Base-by-base conservation (phyloP, 2,797 vertebrate genomes). In the Onychomys leucogaster region DNA sequence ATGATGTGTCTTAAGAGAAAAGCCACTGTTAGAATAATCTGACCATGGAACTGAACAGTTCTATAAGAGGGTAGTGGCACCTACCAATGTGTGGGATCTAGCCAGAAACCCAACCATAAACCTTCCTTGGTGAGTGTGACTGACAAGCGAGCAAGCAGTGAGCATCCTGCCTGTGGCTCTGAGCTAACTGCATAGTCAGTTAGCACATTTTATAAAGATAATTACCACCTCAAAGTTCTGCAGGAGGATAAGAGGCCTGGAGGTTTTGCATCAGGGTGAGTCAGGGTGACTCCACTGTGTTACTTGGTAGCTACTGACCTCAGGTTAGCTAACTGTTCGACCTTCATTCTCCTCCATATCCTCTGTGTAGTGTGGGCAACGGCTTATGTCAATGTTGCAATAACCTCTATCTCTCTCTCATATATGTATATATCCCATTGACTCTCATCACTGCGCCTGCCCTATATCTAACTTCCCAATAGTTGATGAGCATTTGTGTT, bases 1-100 rank as follows among this genome's bases (percentile, higher is more conserved):
- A 78, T n/a, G 13, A 76, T 73, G 96, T 91, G 90, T 94, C 71
- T 82, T 57, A 59, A 90, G 25, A 52, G 87, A 95, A 73, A 93
- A 82, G 46, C 34, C 63, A 49, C 52, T 59, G n/a, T 29, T 41
- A 19, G 59, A 76, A 84, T 82, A 88, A 94, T 63, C 49, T 37
- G 55, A 95, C 2, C 67, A 10, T n/a, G 43, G 46, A 21, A 77
- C 17, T 76, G 63, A 90, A 32, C 29, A 43, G 34, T 8, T 17
- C 78, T n/a, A 43, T 17, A 27, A 4, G 8, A n/a, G 37, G 73
- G 27, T 41, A 59, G 63, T 23, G 21, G 59, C 11, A 46, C 52
- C 41, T 83, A 3, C 25, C 82, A 37, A 43, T 3, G 43, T 16
- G 37, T 16, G 61, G 63, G 69, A 65, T 25, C 29, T 59, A 90